These are phyloP conservation scores for Belgica antarctica DNA, from an alignment of 2,888 invertebrate species.

Conservation along the genomic window DNA sequence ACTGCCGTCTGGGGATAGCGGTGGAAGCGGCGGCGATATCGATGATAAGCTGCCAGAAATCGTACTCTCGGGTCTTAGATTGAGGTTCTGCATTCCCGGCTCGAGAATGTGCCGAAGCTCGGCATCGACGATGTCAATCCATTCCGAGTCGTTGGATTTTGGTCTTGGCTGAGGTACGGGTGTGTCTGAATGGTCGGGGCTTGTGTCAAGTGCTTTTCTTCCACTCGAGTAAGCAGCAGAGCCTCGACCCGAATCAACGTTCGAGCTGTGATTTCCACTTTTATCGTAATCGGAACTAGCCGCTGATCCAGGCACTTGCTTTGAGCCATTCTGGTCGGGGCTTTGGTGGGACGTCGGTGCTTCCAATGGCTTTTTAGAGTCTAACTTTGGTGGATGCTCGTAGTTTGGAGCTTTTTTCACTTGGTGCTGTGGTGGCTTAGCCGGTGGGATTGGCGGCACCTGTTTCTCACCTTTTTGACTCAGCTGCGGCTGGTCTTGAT, in stretches of 20 bases:
- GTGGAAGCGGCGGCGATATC: constrained; percentile 75
- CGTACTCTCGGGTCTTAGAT: constrained; percentile 62
- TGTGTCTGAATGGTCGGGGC: constrained; percentile 61
- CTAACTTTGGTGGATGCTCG: constrained; percentile 45
- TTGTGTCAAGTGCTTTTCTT: constrained; percentile 60
- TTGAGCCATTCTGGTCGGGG: constrained; percentile 50
- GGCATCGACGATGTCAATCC: constrained; percentile 78
- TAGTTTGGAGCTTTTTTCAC: constrained; percentile 34
- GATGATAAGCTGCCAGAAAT: constrained; percentile 67
- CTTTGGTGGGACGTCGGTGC: constrained; percentile 50
- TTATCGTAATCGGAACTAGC: constrained; percentile 75
- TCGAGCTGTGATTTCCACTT: constrained; percentile 70
- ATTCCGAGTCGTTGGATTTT: constrained; percentile 67
- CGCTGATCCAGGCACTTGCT: constrained; percentile 59
- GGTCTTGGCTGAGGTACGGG: constrained; percentile 47
- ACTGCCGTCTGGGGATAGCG: constrained; percentile 67
- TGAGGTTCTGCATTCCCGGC: constrained; percentile 66
- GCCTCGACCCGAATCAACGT: constrained; percentile 77
- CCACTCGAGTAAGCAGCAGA: constrained; percentile 78
- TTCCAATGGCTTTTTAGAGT: constrained; percentile 29
- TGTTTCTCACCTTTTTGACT: constrained; percentile 41
- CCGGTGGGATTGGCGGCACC: constrained; percentile 40
- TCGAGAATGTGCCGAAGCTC: constrained; percentile 75
- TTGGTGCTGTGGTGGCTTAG: constrained; percentile 38
- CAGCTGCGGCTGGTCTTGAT: constrained; percentile 36